Base-by-base conservation (phyloP, 2,113 vertebrate genomes). In the Pelvicachromis taeniatus region DNA sequence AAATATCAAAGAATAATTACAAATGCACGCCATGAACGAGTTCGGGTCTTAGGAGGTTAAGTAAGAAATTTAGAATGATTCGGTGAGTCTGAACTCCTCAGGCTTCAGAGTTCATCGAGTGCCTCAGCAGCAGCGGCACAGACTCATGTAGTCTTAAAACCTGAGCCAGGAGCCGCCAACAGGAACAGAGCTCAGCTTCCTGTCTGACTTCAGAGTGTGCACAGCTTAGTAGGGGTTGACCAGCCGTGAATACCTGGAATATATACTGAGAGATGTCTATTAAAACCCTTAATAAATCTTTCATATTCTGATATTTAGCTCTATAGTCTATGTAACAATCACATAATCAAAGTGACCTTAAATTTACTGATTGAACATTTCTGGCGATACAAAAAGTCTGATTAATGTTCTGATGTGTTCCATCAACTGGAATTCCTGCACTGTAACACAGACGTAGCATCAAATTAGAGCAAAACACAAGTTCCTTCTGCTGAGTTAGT, bases 281-380 rank as follows among this genome's bases (percentile, higher is more conserved):
- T 40, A 68, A 68, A 42, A 68, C 0, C 12, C 0, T 0, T 42
- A 40, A 40, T 65, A 3, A 8, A 65, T 40, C 35, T 35, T 1
- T 65, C 38, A 40, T 38, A 65, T 0, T 65, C 10, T 40, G 33
- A 38, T 21, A 21, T 35, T 63, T 13, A 65, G 33, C 61, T 65
- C 59, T 63, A 42, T 42, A 68, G 40, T 40, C 11, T 9, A 23
- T 42, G 3, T 40, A 5, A 42, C 12, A 42, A 5, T 40, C 35
- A 23, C 35, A 21, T 9, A 23, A 68, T 68, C 35, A 65, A 65
- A 40, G 61, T 40, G 11, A 65, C 40, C 19, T 40, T 0, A 65
- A 65, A 21, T 40, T 65, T 40, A 12, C 11, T 40, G 11, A n/a
- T 65, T 1, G 6, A 65, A 38, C 8, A 38, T 65, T 65, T 68